phyloP scores from a whole-genome alignment of 2,888 invertebrate species.

The Bombylius discolor region DNA sequence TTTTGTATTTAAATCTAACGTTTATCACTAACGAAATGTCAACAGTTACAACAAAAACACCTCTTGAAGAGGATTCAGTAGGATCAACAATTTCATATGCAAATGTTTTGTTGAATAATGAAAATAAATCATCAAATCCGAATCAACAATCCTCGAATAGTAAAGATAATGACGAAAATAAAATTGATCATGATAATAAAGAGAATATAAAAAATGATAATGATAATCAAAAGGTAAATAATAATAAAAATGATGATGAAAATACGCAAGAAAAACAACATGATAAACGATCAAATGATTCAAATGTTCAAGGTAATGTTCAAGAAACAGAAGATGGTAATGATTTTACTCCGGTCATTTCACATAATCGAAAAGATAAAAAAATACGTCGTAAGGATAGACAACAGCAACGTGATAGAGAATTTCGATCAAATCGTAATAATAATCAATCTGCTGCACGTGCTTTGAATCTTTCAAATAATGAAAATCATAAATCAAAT shows the following conservation, averaged over 20 bases:
- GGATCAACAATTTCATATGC: conserved; percentile 44
- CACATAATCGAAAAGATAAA: conserved; percentile 34
- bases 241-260: background rate
- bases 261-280: background rate
- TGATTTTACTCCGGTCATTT: conserved; percentile 34
- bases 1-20: no score
- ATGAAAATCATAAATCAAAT: background rate
- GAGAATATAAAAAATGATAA: conserved; percentile 20
- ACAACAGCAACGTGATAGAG: background rate
- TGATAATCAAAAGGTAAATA: background rate
- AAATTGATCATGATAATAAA: conserved; percentile 20
- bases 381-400: conserved; percentile 33
- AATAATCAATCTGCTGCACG: background rate
- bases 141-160: conserved; percentile 20
- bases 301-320: background rate
- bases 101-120: conserved; percentile 52
- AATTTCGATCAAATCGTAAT: background rate
- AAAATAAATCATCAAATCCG: conserved; percentile 19
- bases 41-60: background rate
- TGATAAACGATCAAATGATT: background rate
- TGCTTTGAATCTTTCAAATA: background rate
- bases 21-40: background rate
- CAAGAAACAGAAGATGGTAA: conserved; percentile 33
- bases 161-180: background rate
- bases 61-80: no score